Evolutionary conservation across 2,888 invertebrate species (phyloP), one percentile per base, ranked within the genome.

Genomic region (Thecocarcelia acutangulata): DNA sequence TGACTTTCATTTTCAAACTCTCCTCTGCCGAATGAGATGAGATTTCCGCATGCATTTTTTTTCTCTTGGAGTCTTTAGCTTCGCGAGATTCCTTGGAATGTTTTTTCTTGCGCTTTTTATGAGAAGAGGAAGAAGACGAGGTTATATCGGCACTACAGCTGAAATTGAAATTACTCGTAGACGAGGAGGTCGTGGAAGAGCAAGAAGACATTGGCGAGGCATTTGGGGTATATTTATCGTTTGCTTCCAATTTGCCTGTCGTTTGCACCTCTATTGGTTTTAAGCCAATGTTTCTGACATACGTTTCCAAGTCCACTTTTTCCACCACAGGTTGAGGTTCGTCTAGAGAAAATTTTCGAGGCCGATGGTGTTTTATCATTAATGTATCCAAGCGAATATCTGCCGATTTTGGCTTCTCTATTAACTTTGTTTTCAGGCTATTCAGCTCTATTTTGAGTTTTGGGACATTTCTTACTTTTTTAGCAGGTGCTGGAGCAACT

Each of bases 71-170:
- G 48, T 88, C 82, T n/a, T 73, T 89, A 0, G 89, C 82, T 50
- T 90, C 89, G 74, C 89, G 88, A 0, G 92, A 91, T 77, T 91
- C 92, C 86, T 92, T 92, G 1, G 92, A 92, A 86, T 93, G 93
- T 85, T 93, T 93, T 89, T 93, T 93, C 86, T 93, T 93, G 37
- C 93, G 89, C 86, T 93, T 93, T 85, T 92, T 93, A 79, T 92
- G 92, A 19, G 91, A 88, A 0, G 88, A 87, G 0, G 87, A 85
- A 0, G 84, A 84, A 2, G 66, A 52, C 0, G 75, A 80, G 8
- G 72, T 59, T 17, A 73, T 46, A 46, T 79, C 78, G 12, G 44
- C 9, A 12, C 19, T 46, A 3, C 40, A 81, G 74, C 8, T 79
- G 59, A 76, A 84, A 83, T 17, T 84, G 52, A 64, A 86, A 56